These are phyloP conservation scores for Tenthredo livida DNA, from an alignment of 2,888 invertebrate genomes.

Conservation along the genomic window DNA sequence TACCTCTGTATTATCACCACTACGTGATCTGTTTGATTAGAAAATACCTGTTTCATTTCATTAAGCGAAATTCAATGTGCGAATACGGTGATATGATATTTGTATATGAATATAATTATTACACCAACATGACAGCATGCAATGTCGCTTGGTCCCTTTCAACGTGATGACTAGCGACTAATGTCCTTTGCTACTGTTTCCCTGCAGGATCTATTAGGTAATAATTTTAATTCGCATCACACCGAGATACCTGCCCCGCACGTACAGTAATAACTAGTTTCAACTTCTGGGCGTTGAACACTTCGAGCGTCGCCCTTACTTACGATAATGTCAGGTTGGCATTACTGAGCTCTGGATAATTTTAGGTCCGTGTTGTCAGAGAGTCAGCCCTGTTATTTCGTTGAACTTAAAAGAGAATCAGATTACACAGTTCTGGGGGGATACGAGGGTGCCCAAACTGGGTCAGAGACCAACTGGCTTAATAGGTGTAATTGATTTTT, in stretches of 20 bases:
- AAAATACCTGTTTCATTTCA: background rate
- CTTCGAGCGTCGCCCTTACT: slow-evolving; percentile 58
- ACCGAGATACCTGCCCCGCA: slow-evolving; percentile 56
- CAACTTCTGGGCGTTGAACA: slow-evolving; percentile 61
- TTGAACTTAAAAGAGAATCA: slow-evolving; percentile 60
- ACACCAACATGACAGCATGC: background rate
- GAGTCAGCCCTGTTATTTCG: slow-evolving; percentile 61
- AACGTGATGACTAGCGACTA: background rate
- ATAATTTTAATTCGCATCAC: slow-evolving; percentile 35
- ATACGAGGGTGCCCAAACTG: slow-evolving; percentile 35
- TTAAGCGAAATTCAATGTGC: background rate
- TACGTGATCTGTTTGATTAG: slow-evolving; percentile 23
- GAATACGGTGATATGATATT: background rate
- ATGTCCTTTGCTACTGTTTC: background rate
- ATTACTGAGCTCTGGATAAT: slow-evolving; percentile 60
- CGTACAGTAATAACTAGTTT: slow-evolving; percentile 60
- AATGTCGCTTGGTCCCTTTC: background rate
- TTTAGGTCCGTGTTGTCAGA: slow-evolving; percentile 57
- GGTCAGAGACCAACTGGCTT: slow-evolving; percentile 49
- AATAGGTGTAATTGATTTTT: slow-evolving; percentile 46
- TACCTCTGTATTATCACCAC: slow-evolving; percentile 7
- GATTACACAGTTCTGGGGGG: slow-evolving; percentile 55
- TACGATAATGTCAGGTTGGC: slow-evolving; percentile 59
- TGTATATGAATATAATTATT: background rate
- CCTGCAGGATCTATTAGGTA: slow-evolving; percentile 15